Evolutionary conservation across 92 coral and sea anemone genomes (phyloP).

Genomic region (Porites divaricata): DNA sequence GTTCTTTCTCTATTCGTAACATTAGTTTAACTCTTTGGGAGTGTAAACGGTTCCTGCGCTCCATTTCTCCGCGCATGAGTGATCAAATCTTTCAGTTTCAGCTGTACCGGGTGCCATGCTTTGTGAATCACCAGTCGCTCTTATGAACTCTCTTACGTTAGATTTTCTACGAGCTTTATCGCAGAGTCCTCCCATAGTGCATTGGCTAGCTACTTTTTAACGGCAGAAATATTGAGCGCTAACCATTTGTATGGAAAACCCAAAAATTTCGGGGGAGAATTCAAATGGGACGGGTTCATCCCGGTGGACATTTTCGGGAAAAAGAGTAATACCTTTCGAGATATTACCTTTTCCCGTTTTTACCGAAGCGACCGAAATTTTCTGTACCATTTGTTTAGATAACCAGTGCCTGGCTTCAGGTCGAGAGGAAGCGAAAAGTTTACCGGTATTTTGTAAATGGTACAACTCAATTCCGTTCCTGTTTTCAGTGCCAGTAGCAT

Average conservation of each 20-base stretch:
- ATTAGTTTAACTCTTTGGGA: neutral
- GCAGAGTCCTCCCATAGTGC: neutral
- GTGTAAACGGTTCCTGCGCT: neutral
- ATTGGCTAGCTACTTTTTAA: neutral
- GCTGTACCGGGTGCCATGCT: neutral
- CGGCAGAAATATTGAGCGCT: neutral
- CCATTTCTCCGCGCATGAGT: slow-evolving; percentile 1
- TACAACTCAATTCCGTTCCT: too few species aligned
- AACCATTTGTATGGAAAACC: too few species aligned
- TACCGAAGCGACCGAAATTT: too few species aligned
- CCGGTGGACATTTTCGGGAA: too few species aligned
- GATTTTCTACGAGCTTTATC: neutral
- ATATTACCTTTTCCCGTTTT: too few species aligned
- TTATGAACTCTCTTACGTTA: neutral
- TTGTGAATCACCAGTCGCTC: neutral
- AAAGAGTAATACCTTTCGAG: too few species aligned
- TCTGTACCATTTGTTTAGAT: too few species aligned
- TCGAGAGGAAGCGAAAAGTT: too few species aligned
- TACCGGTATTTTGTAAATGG: too few species aligned
- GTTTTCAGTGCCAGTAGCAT: neutral
- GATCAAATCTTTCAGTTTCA: neutral
- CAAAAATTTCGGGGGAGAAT: too few species aligned
- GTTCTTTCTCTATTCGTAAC: neutral
- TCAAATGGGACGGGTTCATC: too few species aligned
- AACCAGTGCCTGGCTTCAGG: too few species aligned